Evolutionary conservation across 2,888 invertebrate genomes (phyloP), one percentile per base, ranked within the genome.

Genomic region (Agonopterix heracliana): DNA sequence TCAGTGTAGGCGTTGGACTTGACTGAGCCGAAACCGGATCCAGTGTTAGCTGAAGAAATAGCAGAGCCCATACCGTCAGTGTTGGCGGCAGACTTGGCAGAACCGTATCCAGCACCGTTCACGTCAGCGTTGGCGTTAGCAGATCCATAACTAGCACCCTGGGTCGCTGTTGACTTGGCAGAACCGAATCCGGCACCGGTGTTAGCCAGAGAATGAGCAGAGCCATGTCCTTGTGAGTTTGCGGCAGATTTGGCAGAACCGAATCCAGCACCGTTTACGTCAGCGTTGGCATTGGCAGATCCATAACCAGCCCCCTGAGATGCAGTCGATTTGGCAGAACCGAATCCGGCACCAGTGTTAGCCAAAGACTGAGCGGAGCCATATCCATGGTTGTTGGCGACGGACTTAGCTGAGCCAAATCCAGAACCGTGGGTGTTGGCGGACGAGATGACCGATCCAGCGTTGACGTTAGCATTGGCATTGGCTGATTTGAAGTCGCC

Each of bases 71-170:
- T 61, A 7, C 67, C 57, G n/a, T 51, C 66, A 5, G 63, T 59
- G 49, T 63, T 65, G 34, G 70, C 66, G 12, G 54, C 53, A 13
- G 71, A 68, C 48, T 68, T 65, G 14, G 67, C 54, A 36, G 49
- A 17, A 11, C 54, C 57, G 36, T 46, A 52, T 9, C 50, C 47
- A 10, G 48, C 40, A 8, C 64, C 68, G 11, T 50, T 53, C 0
- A 59, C 60, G 50, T 64, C 62, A 14, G 71, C 70, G 7, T 56
- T 60, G 10, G 47, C 47, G 44, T 44, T 72, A 44, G 73, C 67
- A 12, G 59, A 59, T 2, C 71, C 75, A 48, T 60, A 69, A 2
- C 71, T 73, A 12, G 54, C 36, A 2, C 72, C 78, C 35, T 68
- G 58, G n/a, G 71, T 60, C 42, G 71, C 74, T 9, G 59, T 53